These are phyloP conservation scores for Malthinus flaveolus DNA, from an alignment of 2,888 invertebrate genomes.

Conservation along the genomic window DNA sequence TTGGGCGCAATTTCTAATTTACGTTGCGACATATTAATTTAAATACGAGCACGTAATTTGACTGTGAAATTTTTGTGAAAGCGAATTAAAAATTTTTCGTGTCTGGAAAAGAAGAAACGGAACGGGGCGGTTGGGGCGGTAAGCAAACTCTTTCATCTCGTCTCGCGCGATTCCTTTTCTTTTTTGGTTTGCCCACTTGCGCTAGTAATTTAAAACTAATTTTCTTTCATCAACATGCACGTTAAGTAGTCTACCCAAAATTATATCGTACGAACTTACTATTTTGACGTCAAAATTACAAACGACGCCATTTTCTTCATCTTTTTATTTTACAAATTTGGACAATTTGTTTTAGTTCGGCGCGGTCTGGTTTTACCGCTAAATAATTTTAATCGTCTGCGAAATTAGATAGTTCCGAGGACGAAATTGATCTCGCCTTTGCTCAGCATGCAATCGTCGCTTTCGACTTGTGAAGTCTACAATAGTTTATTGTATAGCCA, in stretches of 20 bases:
- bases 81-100: not conserved
- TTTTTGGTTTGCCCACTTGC: constrained; percentile 24
- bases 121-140: constrained; percentile 32
- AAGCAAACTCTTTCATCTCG: constrained; percentile 38
- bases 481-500: not conserved
- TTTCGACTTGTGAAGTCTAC: not conserved
- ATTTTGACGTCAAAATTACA: constrained; percentile 29
- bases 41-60: constrained; percentile 6
- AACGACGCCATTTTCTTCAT: constrained; percentile 17
- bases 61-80: constrained; percentile 22
- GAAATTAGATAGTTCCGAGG: constrained; percentile 16
- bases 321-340: not conserved
- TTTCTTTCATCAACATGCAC: constrained; percentile 25
- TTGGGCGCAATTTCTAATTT: too few species aligned
- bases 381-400: constrained; percentile 15
- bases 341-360: not conserved
- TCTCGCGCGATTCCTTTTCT: constrained; percentile 22
- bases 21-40: too few species aligned
- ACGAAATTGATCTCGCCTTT: constrained; percentile 6
- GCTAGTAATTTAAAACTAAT: constrained; percentile 30
- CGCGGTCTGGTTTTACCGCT: constrained; percentile 3
- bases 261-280: constrained; percentile 12
- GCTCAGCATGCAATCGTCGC: constrained; percentile 2
- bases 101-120: constrained; percentile 3
- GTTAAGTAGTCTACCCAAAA: constrained; percentile 21